phyloP scores from a whole-genome alignment of 2,113 vertebrate genomes.

The Phylloscopus trochilus region DNA sequence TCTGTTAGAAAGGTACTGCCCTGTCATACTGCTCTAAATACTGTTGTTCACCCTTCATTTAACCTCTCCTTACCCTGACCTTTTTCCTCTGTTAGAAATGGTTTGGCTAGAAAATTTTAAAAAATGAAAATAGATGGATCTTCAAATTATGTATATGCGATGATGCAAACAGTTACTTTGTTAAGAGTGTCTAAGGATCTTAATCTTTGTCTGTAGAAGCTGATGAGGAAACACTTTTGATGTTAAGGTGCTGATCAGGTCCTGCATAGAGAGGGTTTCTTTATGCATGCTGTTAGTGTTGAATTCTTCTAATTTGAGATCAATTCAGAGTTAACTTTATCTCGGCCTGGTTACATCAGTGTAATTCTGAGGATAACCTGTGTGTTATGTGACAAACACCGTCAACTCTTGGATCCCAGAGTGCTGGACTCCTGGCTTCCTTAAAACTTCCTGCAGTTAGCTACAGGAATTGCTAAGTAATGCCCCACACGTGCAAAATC shows the following conservation, averaged over 20 bases:
- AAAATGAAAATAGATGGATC: neutral
- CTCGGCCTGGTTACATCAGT: neutral
- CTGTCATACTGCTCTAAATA: slow-evolving; percentile 60
- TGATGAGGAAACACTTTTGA: neutral
- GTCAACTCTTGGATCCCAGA: neutral
- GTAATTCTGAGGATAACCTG: neutral
- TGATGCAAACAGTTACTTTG: neutral
- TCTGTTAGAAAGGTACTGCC: slow-evolving; percentile 97
- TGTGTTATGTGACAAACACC: neutral
- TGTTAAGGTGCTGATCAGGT: neutral
- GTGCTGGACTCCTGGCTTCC: neutral
- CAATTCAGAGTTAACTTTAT: neutral
- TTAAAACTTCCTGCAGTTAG: neutral
- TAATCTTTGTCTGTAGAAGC: neutral
- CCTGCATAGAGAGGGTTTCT: neutral
- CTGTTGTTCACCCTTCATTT: slow-evolving; percentile 42
- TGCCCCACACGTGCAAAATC: neutral
- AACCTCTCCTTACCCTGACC: slow-evolving; percentile 39
- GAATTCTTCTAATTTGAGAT: neutral
- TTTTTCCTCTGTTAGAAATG: neutral
- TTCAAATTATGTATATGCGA: neutral
- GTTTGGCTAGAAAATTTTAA: neutral
- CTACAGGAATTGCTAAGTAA: neutral
- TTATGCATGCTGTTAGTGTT: neutral
- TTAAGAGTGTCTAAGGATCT: neutral